Evolutionary conservation across 2,113 vertebrate species (phyloP), one percentile per base, ranked within the genome.

Genomic region (Euleptes europaea): DNA sequence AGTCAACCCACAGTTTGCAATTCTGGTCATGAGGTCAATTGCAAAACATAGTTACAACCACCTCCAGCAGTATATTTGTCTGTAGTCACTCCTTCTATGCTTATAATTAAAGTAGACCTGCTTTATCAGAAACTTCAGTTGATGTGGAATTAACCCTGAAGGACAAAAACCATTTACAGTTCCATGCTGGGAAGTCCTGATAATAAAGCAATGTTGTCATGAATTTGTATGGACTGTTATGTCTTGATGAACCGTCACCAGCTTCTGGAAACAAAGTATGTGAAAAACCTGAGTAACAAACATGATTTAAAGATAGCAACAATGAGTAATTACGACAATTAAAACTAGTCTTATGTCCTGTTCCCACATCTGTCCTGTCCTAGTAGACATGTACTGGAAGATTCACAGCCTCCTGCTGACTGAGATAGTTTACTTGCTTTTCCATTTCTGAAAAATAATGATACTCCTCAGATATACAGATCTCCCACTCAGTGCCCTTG

Each of bases 181-280:
- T 83, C 51, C 70, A 83, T 74, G 54, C 57, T 84, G 19, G 76
- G 66, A 90, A 85, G 80, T 44, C 80, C 7, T 60, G 84, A 60
- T 17, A 73, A 40, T 65, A 3, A 23, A 79, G 69, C 54, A 89
- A 0, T 80, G 51, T 54, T 35, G 57, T 35, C 42, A 60, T 77
- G 70, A 86, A 82, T 88, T 88, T 85, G 86, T 84, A 2, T 79
- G 86, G 92, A 91, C 82, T 70, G 9, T 77, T 90, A 66, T 2
- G 9, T 91, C 86, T 77, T 88, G 49, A 75, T 80, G 40, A 15
- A 33, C 1, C 0, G 31, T 74, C 54, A 26, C 31, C 70, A 78
- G 12, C 5, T 86, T 44, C 31, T 86, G 49, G 66, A 71, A 86
- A 70, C 88, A 85, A 78, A 83, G 82, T 4, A 49, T 76, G 51